phyloP scores from a whole-genome alignment of 2,797 vertebrate species.

The Phrynocephalus guinanensis region DNA sequence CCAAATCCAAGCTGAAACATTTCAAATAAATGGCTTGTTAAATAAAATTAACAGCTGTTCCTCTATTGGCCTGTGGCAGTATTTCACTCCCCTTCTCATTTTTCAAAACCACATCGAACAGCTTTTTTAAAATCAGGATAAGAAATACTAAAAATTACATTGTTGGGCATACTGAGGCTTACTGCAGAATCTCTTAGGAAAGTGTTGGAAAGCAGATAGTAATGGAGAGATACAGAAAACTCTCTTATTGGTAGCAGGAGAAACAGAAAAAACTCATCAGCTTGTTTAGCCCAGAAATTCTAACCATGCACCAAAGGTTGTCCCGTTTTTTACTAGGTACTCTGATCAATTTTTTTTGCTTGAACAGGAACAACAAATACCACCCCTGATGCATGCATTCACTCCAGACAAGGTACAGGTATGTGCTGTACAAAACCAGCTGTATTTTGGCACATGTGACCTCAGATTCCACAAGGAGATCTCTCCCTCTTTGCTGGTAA shows the following conservation, averaged over 20 bases:
- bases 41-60: conserved; percentile 47
- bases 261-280: not conserved
- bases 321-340: not conserved
- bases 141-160: not conserved
- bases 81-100: not conserved
- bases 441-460: not conserved
- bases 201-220: not conserved
- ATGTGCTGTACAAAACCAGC: not conserved
- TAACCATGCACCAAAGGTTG: not conserved
- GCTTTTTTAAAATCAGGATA: not conserved
- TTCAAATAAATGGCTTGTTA: conserved; percentile 43
- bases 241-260: not conserved
- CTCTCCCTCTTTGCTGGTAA: not conserved
- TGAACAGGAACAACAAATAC: not conserved
- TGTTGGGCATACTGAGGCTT: not conserved
- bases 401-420: not conserved
- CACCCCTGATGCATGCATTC: not conserved
- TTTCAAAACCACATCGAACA: not conserved
- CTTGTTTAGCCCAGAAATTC: not conserved
- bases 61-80: conserved; percentile 5
- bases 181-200: conserved; percentile 17
- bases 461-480: not conserved
- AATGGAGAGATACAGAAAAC: not conserved
- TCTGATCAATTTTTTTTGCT: not conserved
- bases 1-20: conserved; percentile 26